These are phyloP conservation scores for Melanophora roralis DNA, from an alignment of 2,888 invertebrate genomes.

Conservation along the genomic window DNA sequence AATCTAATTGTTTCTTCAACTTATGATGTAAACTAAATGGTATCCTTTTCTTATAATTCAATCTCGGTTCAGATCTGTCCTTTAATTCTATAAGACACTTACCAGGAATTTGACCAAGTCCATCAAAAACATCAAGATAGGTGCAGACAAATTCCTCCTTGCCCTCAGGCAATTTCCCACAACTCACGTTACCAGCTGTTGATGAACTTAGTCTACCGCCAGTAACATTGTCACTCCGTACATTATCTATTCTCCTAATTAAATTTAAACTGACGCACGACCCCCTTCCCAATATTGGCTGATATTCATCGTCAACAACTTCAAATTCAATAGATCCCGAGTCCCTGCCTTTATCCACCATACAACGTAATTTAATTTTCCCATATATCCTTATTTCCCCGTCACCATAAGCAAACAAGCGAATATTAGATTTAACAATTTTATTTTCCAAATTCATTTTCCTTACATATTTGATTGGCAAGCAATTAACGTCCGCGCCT, in stretches of 20 bases:
- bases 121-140: too few relatives aligned
- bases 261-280: neutral
- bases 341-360: neutral
- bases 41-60: too few relatives aligned
- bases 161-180: too few relatives aligned
- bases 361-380: neutral
- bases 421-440: too few relatives aligned
- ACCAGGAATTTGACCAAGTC: neutral
- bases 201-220: too few relatives aligned
- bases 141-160: too few relatives aligned
- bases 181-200: too few relatives aligned
- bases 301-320: neutral
- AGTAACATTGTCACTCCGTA: too few relatives aligned
- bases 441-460: neutral
- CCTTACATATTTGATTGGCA: neutral
- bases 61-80: too few relatives aligned
- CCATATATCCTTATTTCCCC: neutral
- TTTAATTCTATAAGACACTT: too few relatives aligned
- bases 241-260: neutral
- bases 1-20: neutral
- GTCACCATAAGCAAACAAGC: neutral
- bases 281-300: conserved; percentile 8
- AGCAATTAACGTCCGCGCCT: conserved; percentile 14
- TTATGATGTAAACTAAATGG: neutral
- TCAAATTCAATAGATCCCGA: neutral